These are phyloP conservation scores for Chaunax sp. DNA, from an alignment of 2,797 vertebrate genomes.

Conservation along the genomic window DNA sequence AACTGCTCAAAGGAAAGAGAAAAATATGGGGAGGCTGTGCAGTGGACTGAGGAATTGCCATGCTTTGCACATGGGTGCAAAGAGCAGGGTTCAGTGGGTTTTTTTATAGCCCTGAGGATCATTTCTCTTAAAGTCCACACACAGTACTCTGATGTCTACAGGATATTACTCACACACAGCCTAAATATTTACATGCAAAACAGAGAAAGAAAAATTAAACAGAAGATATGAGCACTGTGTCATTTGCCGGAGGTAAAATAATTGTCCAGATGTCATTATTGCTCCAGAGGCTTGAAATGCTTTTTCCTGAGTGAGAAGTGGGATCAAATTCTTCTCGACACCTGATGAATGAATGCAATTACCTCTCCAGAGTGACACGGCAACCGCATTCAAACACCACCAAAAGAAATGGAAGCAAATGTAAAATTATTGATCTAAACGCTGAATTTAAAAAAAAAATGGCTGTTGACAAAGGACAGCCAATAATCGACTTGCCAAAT, in stretches of 20 bases:
- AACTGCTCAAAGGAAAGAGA: constrained; percentile 69
- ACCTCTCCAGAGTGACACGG: constrained; percentile 23
- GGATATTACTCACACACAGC: constrained; percentile 32
- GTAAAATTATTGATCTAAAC: constrained; percentile 57
- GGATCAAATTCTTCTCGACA: constrained; percentile 10
- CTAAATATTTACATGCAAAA: constrained; percentile 34
- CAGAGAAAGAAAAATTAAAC: constrained; percentile 26
- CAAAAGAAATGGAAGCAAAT: constrained; percentile 42
- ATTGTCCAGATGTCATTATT: not conserved
- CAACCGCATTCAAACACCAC: constrained; percentile 22
- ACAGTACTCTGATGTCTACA: constrained; percentile 31
- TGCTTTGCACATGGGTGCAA: constrained; percentile 74
- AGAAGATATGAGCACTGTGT: constrained; percentile 27
- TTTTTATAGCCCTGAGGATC: constrained; percentile 64
- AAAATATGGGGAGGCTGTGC: constrained; percentile 65
- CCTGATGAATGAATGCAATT: constrained; percentile 25
- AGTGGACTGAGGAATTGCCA: constrained; percentile 78
- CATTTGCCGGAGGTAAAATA: constrained; percentile 31
- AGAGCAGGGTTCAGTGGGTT: constrained; percentile 75
- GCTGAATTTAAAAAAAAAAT: constrained; percentile 52
- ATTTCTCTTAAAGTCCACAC: constrained; percentile 64
- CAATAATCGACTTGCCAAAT: constrained; percentile 68
- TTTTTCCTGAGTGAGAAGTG: constrained; percentile 8
- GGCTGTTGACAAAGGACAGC: constrained; percentile 65
- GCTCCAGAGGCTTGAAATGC: constrained; percentile 15